These are phyloP conservation scores for Monodelphis domestica DNA, from an alignment of 2,797 vertebrate genomes.

Conservation along the genomic window DNA sequence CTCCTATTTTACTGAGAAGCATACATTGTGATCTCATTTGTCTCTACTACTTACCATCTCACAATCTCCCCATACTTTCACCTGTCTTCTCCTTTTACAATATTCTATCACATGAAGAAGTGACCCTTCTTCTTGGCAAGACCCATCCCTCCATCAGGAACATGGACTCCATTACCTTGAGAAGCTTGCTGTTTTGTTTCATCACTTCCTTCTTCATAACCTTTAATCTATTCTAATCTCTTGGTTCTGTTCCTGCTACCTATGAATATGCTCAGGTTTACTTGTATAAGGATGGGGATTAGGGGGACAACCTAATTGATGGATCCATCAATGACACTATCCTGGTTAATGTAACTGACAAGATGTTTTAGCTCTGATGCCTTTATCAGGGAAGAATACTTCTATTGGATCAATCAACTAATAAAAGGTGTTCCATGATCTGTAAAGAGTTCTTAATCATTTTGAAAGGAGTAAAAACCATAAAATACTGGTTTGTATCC, in stretches of 20 bases:
- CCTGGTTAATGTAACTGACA: neutral
- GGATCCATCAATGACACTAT: neutral
- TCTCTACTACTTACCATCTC: neutral
- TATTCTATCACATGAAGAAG: neutral
- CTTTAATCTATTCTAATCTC: neutral
- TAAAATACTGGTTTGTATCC: neutral
- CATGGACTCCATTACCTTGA: neutral
- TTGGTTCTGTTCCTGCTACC: neutral
- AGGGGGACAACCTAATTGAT: neutral
- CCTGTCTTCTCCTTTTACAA: neutral
- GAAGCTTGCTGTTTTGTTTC: neutral
- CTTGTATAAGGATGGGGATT: neutral
- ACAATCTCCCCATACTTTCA: neutral
- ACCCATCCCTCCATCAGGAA: neutral
- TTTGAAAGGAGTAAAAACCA: neutral
- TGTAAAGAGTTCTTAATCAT: neutral
- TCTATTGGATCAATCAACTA: neutral
- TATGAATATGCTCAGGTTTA: neutral
- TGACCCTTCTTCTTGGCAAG: neutral
- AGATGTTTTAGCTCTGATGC: neutral
- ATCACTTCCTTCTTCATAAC: neutral
- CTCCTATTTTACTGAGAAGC: neutral
- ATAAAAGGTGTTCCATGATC: neutral
- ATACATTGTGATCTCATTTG: neutral
- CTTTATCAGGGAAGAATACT: neutral